A percentile compares a stretch with the other conserved stretches of the same genome.
These are phyloP conservation scores for Arbacia lixula DNA, from an alignment of 53 echinoderm and acorn worm species.

Conservation along the genomic window DNA sequence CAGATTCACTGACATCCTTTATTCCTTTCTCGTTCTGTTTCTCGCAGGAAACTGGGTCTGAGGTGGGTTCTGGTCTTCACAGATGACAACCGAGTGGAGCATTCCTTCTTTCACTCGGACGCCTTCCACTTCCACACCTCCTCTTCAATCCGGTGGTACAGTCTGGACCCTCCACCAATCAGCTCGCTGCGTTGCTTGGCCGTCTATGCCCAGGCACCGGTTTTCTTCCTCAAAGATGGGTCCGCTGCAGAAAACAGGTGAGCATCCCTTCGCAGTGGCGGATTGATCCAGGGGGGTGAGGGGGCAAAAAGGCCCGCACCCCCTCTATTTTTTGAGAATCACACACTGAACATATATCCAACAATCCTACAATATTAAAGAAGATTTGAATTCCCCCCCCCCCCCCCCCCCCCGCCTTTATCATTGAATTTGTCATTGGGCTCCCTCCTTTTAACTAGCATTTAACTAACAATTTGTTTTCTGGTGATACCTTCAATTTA, in stretches of 20 bases:
- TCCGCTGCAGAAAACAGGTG: constrained; percentile 71
- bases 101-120: constrained; percentile 66
- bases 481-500: no score
- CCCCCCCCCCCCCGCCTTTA: no score
- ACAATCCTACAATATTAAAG: no score
- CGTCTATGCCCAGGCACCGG: constrained; percentile 73
- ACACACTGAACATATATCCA: no score
- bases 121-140: constrained; percentile 74
- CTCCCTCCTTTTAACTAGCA: no score
- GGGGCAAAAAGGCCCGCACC: no score
- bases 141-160: constrained; percentile 82
- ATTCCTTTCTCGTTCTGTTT: neutral
- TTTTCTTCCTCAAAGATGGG: constrained; percentile 82
- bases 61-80: constrained; percentile 77
- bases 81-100: constrained; percentile 63
- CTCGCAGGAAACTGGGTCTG: constrained; percentile 79
- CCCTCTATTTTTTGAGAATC: no score
- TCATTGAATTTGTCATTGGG: no score
- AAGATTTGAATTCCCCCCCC: no score
- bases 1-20: neutral
- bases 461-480: no score
- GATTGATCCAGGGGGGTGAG: no score
- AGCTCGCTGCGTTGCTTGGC: constrained; percentile 53
- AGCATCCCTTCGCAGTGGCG: no score
- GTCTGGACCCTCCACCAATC: constrained; percentile 77